A percentile compares a stretch with the other conserved stretches of the same genome.
Conservation (phyloP, 2,113 vertebrate genomes). For the Hydrolagus affinis region DNA sequence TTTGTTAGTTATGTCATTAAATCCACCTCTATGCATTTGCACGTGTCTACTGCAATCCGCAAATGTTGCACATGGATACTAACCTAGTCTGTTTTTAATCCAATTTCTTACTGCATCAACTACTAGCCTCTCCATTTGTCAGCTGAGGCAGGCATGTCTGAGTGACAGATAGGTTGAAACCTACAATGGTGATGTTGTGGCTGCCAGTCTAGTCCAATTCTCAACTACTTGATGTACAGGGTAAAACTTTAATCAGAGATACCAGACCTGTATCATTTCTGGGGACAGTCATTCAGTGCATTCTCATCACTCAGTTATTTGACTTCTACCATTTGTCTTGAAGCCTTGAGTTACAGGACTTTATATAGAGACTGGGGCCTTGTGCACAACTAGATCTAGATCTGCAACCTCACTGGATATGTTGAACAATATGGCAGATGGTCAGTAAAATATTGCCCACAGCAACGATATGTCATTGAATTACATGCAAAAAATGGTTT, state of each 20-base stretch:
- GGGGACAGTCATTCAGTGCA: slow-evolving; percentile 11
- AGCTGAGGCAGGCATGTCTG: neutral
- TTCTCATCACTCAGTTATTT: neutral
- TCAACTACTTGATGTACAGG: slow-evolving; percentile 13
- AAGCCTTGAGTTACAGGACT: neutral
- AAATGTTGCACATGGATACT: no score
- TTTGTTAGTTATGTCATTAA: no score
- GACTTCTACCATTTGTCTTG: no score
- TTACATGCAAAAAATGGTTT: neutral
- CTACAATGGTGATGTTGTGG: neutral
- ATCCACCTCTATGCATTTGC: no score
- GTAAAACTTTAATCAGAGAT: neutral
- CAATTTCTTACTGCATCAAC: no score
- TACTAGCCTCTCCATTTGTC: no score
- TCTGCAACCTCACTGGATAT: neutral
- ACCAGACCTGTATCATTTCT: neutral
- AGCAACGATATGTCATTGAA: neutral
- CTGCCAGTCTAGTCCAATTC: neutral
- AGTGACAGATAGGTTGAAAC: no score
- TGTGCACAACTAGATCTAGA: neutral
- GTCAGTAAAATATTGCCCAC: neutral
- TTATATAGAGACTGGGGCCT: neutral
- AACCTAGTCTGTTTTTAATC: no score
- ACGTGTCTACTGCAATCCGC: no score
- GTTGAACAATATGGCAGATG: slow-evolving; percentile 2